Base-by-base conservation (phyloP, 2,888 invertebrate species). In the Drepana falcataria region DNA sequence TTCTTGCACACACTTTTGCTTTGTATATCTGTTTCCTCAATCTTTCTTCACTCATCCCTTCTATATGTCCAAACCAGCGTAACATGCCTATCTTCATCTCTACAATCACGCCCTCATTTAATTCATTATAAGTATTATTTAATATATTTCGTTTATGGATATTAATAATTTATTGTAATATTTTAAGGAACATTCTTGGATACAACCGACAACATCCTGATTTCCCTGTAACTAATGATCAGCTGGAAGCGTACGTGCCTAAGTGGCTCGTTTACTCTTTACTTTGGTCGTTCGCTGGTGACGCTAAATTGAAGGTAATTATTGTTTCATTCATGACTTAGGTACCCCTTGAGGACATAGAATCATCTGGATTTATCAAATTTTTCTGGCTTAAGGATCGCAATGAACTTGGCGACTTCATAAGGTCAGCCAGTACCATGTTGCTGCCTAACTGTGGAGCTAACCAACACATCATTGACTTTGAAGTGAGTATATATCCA, bases 281-380 rank as follows among this genome's bases (percentile, higher is more conserved):
- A 48, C 91, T 99, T 4, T 99, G 99, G 99, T 98, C 99, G 55
- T 98, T 99, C 75, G 96, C 98, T 60, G 99, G 99, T 40, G 99
- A 99, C 86, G 98, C 99, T 48, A 98, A 98, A 84, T 93, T 99
- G 49, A 99, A 98, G 92, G 96, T 97, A 59, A 85, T 7, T 40
- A 34, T 21, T 48, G 40, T 51, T 51, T 9, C 21, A 21, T 21
- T 21, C 21, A 21, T 49, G 48, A 35, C 53, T 21, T 41, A 41
- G 2, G 41, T 41, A 7, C 7, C 37, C 37, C 5, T 41, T 41
- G 2, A 41, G 7, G 41, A 5, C 9, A 2, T 41, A 6, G 7
- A 2, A 41, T 6, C 2, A 44, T 7, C 9, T 9, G 9, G 9
- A 9, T 3, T 9, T 44, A 9, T 2, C 35, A 7, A n/a, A 21